Evolutionary conservation across 2,888 invertebrate genomes (phyloP).

Genomic region (Andrena marginata): DNA sequence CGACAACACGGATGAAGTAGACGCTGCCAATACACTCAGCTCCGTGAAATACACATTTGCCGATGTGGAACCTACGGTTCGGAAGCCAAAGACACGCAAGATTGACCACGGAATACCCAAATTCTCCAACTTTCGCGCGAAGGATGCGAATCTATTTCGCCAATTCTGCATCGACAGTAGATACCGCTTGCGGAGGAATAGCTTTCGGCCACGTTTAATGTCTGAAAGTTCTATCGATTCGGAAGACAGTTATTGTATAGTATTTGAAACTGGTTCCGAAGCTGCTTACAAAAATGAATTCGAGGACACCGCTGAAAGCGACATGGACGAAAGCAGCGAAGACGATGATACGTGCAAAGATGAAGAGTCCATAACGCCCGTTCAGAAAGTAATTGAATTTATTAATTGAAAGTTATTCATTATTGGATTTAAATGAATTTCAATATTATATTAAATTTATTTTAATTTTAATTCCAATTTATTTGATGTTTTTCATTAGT

Average conservation of each 20-base stretch:
- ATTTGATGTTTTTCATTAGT: too few species aligned
- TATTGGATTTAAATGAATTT: too few species aligned
- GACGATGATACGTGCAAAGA: constrained; percentile 36
- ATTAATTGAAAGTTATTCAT: too few species aligned
- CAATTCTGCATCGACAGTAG: constrained; percentile 28
- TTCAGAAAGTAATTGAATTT: constrained; percentile 46
- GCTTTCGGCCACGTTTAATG: constrained; percentile 64
- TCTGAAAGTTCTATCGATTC: constrained; percentile 81
- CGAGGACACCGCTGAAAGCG: constrained; percentile 49
- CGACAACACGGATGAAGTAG: constrained; percentile 42
- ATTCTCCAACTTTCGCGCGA: constrained; percentile 53
- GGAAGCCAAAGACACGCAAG: constrained; percentile 49
- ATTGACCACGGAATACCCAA: constrained; percentile 26
- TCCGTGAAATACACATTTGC: constrained; percentile 55
- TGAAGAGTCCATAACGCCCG: background rate
- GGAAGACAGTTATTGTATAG: constrained; percentile 79
- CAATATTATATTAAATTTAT: too few species aligned
- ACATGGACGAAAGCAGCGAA: constrained; percentile 41
- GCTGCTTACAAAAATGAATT: constrained; percentile 58
- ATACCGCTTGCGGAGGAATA: constrained; percentile 38
- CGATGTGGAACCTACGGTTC: constrained; percentile 61
- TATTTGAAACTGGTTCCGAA: constrained; percentile 75
- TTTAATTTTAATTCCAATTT: too few species aligned
- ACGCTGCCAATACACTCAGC: constrained; percentile 9
- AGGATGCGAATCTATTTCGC: constrained; percentile 48